Evolutionary conservation across 1,140 invertebrate genomes (phyloP).

Genomic region (Megalonaias nervosa): DNA sequence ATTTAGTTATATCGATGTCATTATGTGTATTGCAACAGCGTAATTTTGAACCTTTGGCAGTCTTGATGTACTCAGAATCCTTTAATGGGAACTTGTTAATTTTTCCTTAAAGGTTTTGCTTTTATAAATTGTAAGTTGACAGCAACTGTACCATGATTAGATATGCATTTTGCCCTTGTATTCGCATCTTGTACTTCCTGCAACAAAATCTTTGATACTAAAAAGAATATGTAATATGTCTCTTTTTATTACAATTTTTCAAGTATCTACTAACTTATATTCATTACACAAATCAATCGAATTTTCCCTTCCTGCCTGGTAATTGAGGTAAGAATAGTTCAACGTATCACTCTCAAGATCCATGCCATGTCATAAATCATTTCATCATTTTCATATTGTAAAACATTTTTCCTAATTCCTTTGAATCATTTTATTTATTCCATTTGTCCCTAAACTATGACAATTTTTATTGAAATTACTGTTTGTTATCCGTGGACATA

Average conservation of each 20-base stretch:
- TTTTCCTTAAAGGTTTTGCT: constrained; percentile 13
- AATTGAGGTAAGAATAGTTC: constrained; percentile 16
- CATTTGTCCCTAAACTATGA: too few species aligned
- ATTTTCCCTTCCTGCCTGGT: not conserved
- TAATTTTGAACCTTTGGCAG: not conserved
- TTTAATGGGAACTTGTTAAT: constrained; percentile 7
- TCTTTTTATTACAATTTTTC: constrained; percentile 14
- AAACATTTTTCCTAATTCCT: too few species aligned
- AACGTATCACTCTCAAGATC: not conserved
- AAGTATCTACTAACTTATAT: constrained; percentile 17
- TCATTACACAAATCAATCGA: not conserved
- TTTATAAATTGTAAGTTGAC: not conserved
- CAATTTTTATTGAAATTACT: too few species aligned
- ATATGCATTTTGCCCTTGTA: constrained; percentile 5
- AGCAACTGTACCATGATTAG: constrained; percentile 14
- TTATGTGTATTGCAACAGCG: not conserved
- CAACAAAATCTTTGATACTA: constrained; percentile 10
- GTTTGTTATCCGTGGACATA: too few species aligned
- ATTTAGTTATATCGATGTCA: constrained; percentile 2
- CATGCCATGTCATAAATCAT: too few species aligned
- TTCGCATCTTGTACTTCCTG: not conserved
- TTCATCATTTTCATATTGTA: too few species aligned
- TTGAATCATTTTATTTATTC: too few species aligned
- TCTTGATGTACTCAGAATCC: not conserved
- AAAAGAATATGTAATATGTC: constrained; percentile 15